Base-by-base conservation (phyloP, 1,140 invertebrate genomes). In the Megathymus violae region DNA sequence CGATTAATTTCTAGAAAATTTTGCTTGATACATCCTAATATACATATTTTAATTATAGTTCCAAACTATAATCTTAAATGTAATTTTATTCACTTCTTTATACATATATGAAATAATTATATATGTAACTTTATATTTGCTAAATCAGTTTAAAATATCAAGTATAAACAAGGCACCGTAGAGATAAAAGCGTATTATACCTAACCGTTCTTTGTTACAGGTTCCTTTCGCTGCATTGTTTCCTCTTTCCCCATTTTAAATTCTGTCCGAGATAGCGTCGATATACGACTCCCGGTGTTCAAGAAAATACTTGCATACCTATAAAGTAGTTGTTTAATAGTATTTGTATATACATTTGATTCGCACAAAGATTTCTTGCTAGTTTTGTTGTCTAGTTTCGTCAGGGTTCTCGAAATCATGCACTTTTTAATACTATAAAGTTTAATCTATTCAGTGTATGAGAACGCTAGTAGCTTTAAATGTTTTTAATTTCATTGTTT, bases 211-310 rank as follows among this genome's bases (percentile, higher is more conserved):
- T 74, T 91, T 91, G 80, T 94, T 94, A 43, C 94, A 95, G 97
- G 88, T 97, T 97, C 91, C 93, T 95, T 69, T 97, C 96, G 43
- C 93, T 97, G 69, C 96, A 97, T 82, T 98, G 97, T 88, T 95
- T 94, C 83, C 93, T 97, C 17, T 97, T 97, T 87, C 96, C 96
- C 22, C 93, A 96, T 81, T 95, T 96, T 81, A 93, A 94, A 70
- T 95, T 95, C 86, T 97, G 96, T 80, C 94, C 95, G 31, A 90
- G 88, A 80, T 88, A 89, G 71, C 71, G 60, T 56, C 27, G 22
- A 11, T 54, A 27, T 27, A 58, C 43, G 58, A 40, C 34, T 50
- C 31, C 40, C 16, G 43, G 27, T 47, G 31, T 61, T 60, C 19
- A 22, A 52, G 47, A n/a, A 31, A 38, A 56, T 17, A 27, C 44